phyloP scores from a whole-genome alignment of 2,888 invertebrate species.

The Physocephala rufipes region DNA sequence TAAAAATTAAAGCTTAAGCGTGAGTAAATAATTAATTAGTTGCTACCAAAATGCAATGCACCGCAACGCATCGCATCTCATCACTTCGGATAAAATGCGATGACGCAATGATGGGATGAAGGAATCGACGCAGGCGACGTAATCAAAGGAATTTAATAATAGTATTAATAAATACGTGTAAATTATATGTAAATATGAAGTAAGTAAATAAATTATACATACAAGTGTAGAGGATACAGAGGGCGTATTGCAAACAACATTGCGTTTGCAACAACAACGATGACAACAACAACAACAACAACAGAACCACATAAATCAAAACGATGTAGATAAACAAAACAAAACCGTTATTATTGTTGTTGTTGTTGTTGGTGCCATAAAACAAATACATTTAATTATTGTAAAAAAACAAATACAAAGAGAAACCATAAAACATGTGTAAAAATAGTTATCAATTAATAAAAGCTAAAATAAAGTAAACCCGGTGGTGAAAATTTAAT shows the following conservation, averaged over 20 bases:
- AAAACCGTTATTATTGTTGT: too few species aligned
- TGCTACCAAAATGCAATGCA: slow-evolving; percentile 13
- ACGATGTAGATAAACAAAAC: slow-evolving; percentile 23
- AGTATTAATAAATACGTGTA: slow-evolving; percentile 42
- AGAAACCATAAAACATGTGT: too few species aligned
- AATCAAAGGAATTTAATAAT: slow-evolving; percentile 4
- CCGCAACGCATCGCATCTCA: neutral
- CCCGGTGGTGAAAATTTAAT: slow-evolving; percentile 21
- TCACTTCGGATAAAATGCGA: neutral
- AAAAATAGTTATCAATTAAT: slow-evolving; percentile 20
- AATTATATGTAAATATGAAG: slow-evolving; percentile 36
- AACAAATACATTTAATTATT: slow-evolving; percentile 7
- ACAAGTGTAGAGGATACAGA: too few species aligned
- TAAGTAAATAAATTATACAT: slow-evolving; percentile 15
- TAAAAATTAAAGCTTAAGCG: slow-evolving; percentile 25
- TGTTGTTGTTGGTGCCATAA: neutral
- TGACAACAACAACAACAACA: slow-evolving; percentile 28
- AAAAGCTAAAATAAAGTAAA: slow-evolving; percentile 20
- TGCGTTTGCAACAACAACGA: neutral
- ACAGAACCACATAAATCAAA: slow-evolving; percentile 24
- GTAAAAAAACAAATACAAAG: too few species aligned
- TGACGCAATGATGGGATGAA: neutral
- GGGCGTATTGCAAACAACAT: neutral
- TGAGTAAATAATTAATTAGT: neutral
- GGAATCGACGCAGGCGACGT: neutral